Evolutionary conservation across 2,797 vertebrate species (phyloP).

Genomic region (Margarornis squamiger): DNA sequence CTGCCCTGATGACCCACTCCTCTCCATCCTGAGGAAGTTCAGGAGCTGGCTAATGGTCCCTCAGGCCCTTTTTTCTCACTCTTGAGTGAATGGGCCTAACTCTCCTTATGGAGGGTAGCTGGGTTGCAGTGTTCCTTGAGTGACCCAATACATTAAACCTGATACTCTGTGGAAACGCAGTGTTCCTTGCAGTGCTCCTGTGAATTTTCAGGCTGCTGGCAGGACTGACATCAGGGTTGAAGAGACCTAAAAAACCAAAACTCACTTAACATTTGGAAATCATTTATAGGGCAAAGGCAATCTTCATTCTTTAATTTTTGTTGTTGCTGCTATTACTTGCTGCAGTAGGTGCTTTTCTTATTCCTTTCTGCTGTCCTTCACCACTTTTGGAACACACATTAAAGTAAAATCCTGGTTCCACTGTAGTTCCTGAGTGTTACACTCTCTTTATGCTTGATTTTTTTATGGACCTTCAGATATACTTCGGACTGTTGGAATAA

Average conservation of each 20-base stretch:
- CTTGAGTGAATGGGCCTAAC: background rate
- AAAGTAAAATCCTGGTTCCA: background rate
- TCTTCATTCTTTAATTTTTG: background rate
- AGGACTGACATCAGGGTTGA: background rate
- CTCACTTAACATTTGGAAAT: background rate
- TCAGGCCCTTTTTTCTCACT: background rate
- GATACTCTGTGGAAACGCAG: background rate
- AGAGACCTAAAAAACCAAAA: background rate
- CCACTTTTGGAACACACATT: background rate
- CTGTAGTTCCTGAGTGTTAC: background rate
- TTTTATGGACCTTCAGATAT: background rate
- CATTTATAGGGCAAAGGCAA: background rate
- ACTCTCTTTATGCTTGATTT: background rate
- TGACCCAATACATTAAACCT: background rate
- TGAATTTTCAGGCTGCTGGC: background rate
- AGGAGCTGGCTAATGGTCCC: background rate
- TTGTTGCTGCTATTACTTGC: background rate
- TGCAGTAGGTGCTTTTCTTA: background rate
- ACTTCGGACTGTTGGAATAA: background rate
- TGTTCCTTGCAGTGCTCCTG: background rate
- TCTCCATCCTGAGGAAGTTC: background rate
- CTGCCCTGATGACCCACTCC: background rate
- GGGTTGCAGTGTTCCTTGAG: background rate
- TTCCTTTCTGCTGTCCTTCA: background rate
- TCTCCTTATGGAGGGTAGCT: background rate